Evolutionary conservation across 1,140 invertebrate genomes (phyloP).

Genomic region (Lycorma delicatula): DNA sequence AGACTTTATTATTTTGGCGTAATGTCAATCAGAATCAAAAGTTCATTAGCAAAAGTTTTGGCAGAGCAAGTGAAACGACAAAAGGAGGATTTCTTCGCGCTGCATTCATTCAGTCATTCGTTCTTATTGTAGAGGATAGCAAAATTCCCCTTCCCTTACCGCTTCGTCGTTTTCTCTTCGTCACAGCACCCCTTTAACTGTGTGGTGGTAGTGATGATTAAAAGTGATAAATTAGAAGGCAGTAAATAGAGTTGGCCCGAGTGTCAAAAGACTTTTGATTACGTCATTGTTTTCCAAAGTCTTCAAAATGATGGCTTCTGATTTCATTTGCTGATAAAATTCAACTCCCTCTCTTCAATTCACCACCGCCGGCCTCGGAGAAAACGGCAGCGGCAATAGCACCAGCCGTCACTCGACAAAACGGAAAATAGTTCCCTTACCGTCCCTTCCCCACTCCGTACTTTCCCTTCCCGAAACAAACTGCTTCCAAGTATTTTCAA

Average conservation of each 20-base stretch:
- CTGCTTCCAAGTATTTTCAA: no score
- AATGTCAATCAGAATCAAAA: background rate
- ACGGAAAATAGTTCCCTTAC: no score
- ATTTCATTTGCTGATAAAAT: constrained; percentile 15
- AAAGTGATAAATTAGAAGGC: constrained; percentile 11
- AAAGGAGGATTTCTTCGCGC: background rate
- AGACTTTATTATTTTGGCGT: constrained; percentile 6
- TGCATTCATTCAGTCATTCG: constrained; percentile 3
- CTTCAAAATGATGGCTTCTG: constrained; percentile 5
- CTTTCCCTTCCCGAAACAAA: no score
- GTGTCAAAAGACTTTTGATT: constrained; percentile 4
- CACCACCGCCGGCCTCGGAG: no score
- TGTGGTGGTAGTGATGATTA: constrained; percentile 1
- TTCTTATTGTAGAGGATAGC: no score
- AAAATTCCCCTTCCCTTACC: no score
- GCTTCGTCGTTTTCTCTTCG: no score
- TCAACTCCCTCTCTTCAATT: no score
- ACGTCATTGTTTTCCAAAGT: constrained; percentile 7
- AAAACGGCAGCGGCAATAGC: no score
- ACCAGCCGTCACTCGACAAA: no score
- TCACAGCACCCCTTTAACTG: no score
- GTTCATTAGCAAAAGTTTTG: background rate
- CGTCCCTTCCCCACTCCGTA: no score
- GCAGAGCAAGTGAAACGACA: background rate
- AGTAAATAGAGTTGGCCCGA: background rate